Conservation (phyloP, 2,797 vertebrate genomes). For the Microchirus variegatus region DNA sequence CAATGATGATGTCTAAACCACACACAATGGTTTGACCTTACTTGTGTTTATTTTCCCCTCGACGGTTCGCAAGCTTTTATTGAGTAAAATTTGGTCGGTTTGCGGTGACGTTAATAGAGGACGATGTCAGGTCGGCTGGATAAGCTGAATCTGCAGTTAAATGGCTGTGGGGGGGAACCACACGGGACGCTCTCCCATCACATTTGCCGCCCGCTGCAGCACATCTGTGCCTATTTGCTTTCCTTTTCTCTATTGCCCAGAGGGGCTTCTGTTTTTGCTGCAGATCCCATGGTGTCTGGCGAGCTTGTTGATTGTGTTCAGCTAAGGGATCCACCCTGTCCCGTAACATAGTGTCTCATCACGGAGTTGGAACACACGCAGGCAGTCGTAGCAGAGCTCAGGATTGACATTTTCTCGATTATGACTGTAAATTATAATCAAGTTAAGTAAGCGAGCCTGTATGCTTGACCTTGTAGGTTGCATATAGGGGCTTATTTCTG, state of each 20-base stretch:
- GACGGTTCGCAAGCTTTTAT: background rate
- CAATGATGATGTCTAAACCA: background rate
- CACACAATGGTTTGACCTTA: background rate
- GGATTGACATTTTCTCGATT: constrained; percentile 18
- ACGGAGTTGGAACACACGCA: constrained; percentile 11
- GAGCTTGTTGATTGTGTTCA: constrained; percentile 24
- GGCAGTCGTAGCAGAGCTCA: background rate
- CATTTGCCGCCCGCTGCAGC: constrained; percentile 30
- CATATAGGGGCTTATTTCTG: background rate
- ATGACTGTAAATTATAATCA: background rate
- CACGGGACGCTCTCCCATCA: constrained; percentile 33
- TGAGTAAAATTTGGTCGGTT: background rate
- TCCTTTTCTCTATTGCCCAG: constrained; percentile 26
- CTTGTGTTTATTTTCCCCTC: background rate
- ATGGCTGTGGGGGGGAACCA: background rate
- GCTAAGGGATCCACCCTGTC: constrained; percentile 10
- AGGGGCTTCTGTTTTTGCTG: constrained; percentile 39
- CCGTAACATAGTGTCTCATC: constrained; percentile 20
- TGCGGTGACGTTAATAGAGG: background rate
- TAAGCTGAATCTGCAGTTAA: background rate
- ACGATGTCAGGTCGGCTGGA: constrained; percentile 2
- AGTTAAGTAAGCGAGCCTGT: constrained; percentile 21
- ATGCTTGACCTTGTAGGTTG: constrained; percentile 14
- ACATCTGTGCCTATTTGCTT: constrained; percentile 65
- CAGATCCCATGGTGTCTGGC: constrained; percentile 21